phyloP scores from a whole-genome alignment of 2,113 vertebrate species.

The Sardina pilchardus region DNA sequence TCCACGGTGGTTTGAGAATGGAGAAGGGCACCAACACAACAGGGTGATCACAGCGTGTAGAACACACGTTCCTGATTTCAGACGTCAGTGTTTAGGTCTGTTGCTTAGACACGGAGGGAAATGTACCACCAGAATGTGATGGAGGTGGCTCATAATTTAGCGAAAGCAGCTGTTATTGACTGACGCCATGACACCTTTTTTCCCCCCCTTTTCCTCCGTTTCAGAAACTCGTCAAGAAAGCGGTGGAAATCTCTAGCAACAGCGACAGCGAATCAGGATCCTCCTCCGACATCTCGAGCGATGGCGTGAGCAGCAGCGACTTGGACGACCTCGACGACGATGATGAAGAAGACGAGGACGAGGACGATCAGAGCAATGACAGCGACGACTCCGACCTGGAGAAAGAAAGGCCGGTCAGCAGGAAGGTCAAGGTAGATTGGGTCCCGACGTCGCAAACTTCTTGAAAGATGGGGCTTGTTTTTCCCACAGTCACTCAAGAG shows the following conservation, averaged over 20 bases:
- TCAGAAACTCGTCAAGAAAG: constrained; percentile 79
- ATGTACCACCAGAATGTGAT: background rate
- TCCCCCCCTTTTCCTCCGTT: background rate
- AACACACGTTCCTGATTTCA: background rate
- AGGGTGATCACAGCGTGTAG: no score
- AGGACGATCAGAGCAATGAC: constrained; percentile 81
- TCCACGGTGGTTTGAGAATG: background rate
- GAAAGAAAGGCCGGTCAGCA: constrained; percentile 74
- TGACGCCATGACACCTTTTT: constrained; percentile 26
- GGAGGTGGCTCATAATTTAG: background rate
- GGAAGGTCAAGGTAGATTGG: constrained; percentile 76
- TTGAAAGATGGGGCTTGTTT: background rate
- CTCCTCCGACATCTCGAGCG: constrained; percentile 86
- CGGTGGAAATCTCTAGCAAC: constrained; percentile 83
- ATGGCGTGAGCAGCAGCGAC: constrained; percentile 86
- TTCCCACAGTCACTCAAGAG: background rate
- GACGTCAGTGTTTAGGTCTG: background rate
- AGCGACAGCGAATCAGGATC: constrained; percentile 89
- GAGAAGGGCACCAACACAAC: background rate
- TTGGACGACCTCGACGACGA: constrained; percentile 86
- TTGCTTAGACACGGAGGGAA: background rate
- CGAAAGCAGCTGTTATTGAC: background rate
- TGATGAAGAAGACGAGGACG: constrained; percentile 76
- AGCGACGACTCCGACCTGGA: constrained; percentile 87
- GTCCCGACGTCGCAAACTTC: background rate